phyloP scores from a whole-genome alignment of 1,140 invertebrate genomes.

The Cyclina sinensis region DNA sequence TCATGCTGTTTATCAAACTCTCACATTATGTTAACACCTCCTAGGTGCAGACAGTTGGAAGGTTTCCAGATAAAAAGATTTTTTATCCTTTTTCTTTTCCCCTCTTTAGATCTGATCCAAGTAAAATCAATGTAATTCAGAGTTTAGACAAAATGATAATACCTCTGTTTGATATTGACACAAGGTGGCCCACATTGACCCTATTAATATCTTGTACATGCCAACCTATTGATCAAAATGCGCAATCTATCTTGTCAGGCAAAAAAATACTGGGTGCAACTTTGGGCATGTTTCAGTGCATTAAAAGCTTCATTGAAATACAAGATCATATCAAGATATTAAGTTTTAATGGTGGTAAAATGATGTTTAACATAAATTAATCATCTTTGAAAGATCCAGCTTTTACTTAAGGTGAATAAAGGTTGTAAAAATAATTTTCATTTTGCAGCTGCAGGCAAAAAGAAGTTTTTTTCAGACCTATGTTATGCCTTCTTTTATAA shows the following conservation, averaged over 20 bases:
- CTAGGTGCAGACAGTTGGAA: conserved; percentile 36
- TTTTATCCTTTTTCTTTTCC: not conserved
- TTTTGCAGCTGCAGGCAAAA: no score
- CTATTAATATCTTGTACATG: not conserved
- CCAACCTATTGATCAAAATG: no score
- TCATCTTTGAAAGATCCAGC: not conserved
- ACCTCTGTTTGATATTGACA: conserved; percentile 33
- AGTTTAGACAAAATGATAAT: conserved; percentile 9
- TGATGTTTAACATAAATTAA: conserved; percentile 4
- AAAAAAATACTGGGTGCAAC: not conserved
- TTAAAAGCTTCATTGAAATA: not conserved
- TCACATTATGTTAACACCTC: conserved; percentile 51
- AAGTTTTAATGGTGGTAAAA: conserved; percentile 4
- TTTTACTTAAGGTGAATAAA: not conserved
- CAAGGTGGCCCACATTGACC: not conserved
- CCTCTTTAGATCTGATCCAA: not conserved
- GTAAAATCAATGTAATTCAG: conserved; percentile 41
- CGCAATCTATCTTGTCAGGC: no score
- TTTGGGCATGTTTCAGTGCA: not conserved
- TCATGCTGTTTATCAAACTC: conserved; percentile 10
- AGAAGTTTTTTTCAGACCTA: no score
- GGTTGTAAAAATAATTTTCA: not conserved
- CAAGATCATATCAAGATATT: not conserved
- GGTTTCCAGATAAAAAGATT: not conserved
- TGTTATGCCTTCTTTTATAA: no score